These are phyloP conservation scores for Ectropis grisescens DNA, from an alignment of 1,140 invertebrate species.

Conservation along the genomic window DNA sequence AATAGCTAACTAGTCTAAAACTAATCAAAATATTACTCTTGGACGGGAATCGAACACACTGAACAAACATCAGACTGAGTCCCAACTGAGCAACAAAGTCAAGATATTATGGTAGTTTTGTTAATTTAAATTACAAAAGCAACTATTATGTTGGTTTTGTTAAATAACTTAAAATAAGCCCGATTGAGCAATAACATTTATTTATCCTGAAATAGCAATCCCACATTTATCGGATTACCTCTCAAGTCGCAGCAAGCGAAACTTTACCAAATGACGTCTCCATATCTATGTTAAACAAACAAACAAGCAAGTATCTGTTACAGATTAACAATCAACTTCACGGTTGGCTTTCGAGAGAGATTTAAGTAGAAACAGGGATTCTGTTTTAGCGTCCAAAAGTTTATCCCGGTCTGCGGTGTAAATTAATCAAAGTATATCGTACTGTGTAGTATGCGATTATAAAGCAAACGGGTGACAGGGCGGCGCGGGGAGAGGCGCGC, in stretches of 20 bases:
- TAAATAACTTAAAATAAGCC: too few relatives aligned
- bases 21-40: too few relatives aligned
- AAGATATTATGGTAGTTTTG: too few relatives aligned
- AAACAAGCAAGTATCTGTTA: slow-evolving; percentile 25
- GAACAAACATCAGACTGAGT: too few relatives aligned
- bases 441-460: slow-evolving; percentile 43
- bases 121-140: too few relatives aligned
- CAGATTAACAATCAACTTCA: slow-evolving; percentile 43
- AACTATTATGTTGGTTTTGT: too few relatives aligned
- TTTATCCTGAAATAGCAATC: slow-evolving; percentile 16
- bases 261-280: slow-evolving; percentile 14
- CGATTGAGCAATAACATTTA: too few relatives aligned
- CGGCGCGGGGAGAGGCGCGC: slow-evolving; percentile 10
- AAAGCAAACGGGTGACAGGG: slow-evolving; percentile 27
- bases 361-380: slow-evolving; percentile 39
- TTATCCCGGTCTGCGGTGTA: slow-evolving; percentile 43
- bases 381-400: slow-evolving; percentile 47
- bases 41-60: too few relatives aligned
- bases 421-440: slow-evolving; percentile 54
- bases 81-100: too few relatives aligned
- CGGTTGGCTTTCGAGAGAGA: slow-evolving; percentile 27
- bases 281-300: slow-evolving; percentile 5
- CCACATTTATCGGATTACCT: slow-evolving; percentile 23
- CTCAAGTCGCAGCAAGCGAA: slow-evolving; percentile 7
- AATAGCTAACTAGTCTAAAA: too few relatives aligned